Conservation (phyloP, 2,888 invertebrate genomes). For the Cerceris rybyensis region DNA sequence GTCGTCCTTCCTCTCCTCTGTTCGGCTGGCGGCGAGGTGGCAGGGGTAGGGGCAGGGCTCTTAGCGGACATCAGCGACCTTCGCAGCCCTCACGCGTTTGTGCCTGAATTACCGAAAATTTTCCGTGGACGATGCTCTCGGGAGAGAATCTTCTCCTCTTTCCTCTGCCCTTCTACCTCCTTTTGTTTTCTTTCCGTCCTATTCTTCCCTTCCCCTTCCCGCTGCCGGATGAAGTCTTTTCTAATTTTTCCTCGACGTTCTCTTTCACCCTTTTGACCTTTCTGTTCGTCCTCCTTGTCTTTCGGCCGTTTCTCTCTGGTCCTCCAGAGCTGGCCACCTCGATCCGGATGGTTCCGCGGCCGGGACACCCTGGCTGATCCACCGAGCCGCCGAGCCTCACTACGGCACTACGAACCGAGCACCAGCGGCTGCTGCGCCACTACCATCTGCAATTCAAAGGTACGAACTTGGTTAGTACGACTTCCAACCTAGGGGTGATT, state of each 20-base stretch:
- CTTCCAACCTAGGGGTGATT: too few species aligned
- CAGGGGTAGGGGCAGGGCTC: conserved; percentile 62
- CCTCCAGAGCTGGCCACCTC: conserved; percentile 16
- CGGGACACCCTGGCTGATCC: background rate
- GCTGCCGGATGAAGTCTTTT: conserved; percentile 24
- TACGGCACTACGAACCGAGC: conserved; percentile 44
- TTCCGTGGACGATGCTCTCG: conserved; percentile 37
- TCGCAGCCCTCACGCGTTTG: conserved; percentile 56
- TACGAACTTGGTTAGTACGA: too few species aligned
- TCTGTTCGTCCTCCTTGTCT: background rate
- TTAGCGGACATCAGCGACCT: conserved; percentile 79
- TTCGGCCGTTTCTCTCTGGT: background rate
- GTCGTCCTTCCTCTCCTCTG: conserved; percentile 20
- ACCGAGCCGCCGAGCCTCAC: background rate
- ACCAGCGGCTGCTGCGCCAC: conserved; percentile 41
- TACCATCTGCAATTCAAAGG: conserved; percentile 60
- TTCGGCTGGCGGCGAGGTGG: conserved; percentile 45
- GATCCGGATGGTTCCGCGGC: conserved; percentile 27
- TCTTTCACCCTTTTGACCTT: conserved; percentile 14
- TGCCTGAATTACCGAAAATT: conserved; percentile 43
- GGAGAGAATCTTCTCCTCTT: conserved; percentile 30
- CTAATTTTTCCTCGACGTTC: conserved; percentile 9
- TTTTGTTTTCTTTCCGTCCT: background rate
- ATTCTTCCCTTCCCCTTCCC: conserved; percentile 29
- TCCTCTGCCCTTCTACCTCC: background rate